These are phyloP conservation scores for Plagodis pulveraria DNA, from an alignment of 2,888 invertebrate species.

Conservation along the genomic window DNA sequence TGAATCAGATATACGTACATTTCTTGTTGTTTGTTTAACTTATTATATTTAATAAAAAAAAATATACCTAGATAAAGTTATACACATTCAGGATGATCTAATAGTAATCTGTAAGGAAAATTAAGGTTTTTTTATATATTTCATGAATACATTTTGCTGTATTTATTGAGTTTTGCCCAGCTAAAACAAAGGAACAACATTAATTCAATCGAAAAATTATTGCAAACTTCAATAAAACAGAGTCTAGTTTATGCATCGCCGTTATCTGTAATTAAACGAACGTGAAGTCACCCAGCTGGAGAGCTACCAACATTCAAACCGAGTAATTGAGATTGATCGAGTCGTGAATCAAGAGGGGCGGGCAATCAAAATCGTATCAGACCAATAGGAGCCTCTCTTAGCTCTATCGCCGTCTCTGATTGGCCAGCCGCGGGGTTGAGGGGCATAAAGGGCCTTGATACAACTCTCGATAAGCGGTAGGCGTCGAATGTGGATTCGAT, in stretches of 20 bases:
- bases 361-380: conserved; percentile 82
- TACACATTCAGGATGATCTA: no score
- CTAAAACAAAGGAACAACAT: no score
- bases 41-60: no score
- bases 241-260: conserved; percentile 11
- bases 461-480: conserved; percentile 79
- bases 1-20: not conserved
- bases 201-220: conserved; percentile 4
- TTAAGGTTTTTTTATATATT: no score
- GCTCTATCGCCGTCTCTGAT: conserved; percentile 58
- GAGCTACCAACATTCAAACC: conserved; percentile 61
- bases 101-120: no score
- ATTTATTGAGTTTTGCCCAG: no score
- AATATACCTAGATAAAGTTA: no score
- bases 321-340: conserved; percentile 82
- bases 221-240: conserved; percentile 6
- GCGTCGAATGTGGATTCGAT: conserved; percentile 75
- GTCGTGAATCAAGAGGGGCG: conserved; percentile 79
- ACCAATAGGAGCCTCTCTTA: conserved; percentile 69
- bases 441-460: conserved; percentile 78
- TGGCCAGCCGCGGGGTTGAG: conserved; percentile 73
- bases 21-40: no score
- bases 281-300: conserved; percentile 55
- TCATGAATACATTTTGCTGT: no score
- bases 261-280: conserved; percentile 49